Percentiles rank a stretch among this genome's conserved stretches.
Evolutionary conservation across 2,797 vertebrate genomes (phyloP).

Genomic region (Urophycis tenuis): DNA sequence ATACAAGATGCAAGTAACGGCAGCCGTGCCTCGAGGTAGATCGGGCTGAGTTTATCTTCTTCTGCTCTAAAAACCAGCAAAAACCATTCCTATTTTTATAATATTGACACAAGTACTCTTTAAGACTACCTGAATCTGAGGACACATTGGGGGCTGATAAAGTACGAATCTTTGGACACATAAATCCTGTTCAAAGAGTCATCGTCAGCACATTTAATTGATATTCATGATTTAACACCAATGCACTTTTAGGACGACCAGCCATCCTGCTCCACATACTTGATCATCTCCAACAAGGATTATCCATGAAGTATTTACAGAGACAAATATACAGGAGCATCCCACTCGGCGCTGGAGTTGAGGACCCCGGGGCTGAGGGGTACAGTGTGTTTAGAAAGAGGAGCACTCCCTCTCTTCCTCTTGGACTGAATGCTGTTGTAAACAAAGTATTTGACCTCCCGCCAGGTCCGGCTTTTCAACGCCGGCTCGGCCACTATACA

Average conservation of each 20-base stretch:
- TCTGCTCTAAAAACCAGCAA: neutral
- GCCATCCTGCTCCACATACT: slow-evolving; percentile 5
- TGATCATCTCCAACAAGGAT: slow-evolving; percentile 7
- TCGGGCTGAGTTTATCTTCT: neutral
- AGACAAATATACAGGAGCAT: slow-evolving; percentile 65
- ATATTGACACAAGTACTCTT: slow-evolving; percentile 8
- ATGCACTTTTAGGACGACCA: slow-evolving; percentile 5
- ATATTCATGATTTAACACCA: slow-evolving; percentile 19
- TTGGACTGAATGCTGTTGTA: slow-evolving; percentile 66
- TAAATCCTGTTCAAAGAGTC: slow-evolving; percentile 13
- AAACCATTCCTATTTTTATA: neutral
- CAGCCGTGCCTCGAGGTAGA: neutral
- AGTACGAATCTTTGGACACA: neutral
- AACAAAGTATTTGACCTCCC: slow-evolving; percentile 67
- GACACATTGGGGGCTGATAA: neutral
- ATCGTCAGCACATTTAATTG: slow-evolving; percentile 20
- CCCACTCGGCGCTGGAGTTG: slow-evolving; percentile 51
- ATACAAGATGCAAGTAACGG: neutral
- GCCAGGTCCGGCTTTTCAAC: slow-evolving; percentile 60
- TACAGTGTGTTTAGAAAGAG: slow-evolving; percentile 34
- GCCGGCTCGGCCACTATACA: slow-evolving; percentile 64
- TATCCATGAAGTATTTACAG: slow-evolving; percentile 47
- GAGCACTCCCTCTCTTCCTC: slow-evolving; percentile 50
- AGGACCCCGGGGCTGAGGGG: slow-evolving; percentile 42
- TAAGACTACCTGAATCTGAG: slow-evolving; percentile 6